phyloP scores from a whole-genome alignment of 2,113 vertebrate species.

The Apteryx owenii region DNA sequence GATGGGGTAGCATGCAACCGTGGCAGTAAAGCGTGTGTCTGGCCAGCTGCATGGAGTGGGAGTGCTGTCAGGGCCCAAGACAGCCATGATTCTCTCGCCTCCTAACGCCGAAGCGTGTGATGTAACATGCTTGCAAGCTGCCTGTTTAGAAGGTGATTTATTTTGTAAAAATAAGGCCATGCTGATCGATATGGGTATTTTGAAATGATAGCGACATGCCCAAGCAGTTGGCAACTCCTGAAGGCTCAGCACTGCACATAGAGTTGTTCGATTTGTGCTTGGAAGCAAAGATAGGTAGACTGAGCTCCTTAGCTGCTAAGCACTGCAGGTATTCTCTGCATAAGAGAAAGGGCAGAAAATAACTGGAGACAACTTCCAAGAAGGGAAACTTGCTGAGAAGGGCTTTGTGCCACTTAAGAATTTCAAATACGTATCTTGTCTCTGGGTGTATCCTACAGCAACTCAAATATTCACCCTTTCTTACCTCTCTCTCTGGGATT shows the following conservation, averaged over 20 bases:
- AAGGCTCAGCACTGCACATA: neutral
- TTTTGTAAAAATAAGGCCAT: neutral
- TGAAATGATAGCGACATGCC: neutral
- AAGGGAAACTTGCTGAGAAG: neutral
- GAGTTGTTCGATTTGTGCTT: neutral
- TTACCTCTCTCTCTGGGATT: fast-evolving
- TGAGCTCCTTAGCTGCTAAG: neutral
- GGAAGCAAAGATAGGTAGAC: neutral
- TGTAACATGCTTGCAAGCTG: neutral
- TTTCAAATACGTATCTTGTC: neutral
- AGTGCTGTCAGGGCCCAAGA: neutral
- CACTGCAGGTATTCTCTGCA: neutral
- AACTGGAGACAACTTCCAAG: neutral
- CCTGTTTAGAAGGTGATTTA: neutral
- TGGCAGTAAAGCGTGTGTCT: fast-evolving
- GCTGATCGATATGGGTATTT: neutral
- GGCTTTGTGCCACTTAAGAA: fast-evolving
- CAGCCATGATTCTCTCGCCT: neutral
- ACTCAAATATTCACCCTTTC: neutral
- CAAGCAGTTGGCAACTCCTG: neutral
- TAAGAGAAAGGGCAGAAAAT: neutral
- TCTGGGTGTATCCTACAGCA: neutral
- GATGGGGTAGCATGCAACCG: neutral
- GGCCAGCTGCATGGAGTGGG: fast-evolving
- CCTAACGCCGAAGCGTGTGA: neutral